Evolutionary conservation across 2,888 invertebrate genomes (phyloP), one percentile per base, ranked within the genome.

Genomic region (Drosophila paramelanica): DNA sequence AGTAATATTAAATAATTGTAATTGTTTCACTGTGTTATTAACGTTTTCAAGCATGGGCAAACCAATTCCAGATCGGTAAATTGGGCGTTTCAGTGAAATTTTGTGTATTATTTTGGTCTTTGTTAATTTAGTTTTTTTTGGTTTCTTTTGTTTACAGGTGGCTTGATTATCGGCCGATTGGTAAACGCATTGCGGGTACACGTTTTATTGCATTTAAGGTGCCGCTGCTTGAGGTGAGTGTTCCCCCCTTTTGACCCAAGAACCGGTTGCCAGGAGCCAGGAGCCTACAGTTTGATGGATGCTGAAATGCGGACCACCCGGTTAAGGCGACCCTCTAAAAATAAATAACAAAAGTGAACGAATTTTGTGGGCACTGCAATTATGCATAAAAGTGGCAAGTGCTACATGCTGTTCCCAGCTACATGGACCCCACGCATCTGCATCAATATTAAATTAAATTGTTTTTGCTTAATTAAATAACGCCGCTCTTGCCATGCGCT

Each of bases 121-220:
- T 25, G 25, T 43, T 62, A 20, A 14, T 14, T 62, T 42, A 27
- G 43, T 11, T 45, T 25, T 17, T 31, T 5, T 31, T 14, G 36
- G 4, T 25, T 45, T 10, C 2, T n/a, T 38, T 8, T 20, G 7
- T 14, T 89, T 89, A 13, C 80, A 93, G 93, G 77, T 93, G 93
- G 93, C 76, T 90, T 31, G 60, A 89, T 8, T 93, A 93, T 66
- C 85, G 65, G 33, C 89, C 92, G 2, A 85, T 94, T 58, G 94
- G 94, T 2, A 74, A 91, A 27, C 91, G 90, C 7, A 92, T 94
- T 33, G 89, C 91, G 3, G 94, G 93, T 8, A 94, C 94, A 2
- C 92, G 93, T 23, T 93, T 95, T 74, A 92, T 94, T 74, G 93
- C 94, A 39, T 94, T 94, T 87, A 94, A 94, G 87, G 94, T 94